Conservation (phyloP, 1,140 invertebrate species). For the Aradophagus sp. region DNA sequence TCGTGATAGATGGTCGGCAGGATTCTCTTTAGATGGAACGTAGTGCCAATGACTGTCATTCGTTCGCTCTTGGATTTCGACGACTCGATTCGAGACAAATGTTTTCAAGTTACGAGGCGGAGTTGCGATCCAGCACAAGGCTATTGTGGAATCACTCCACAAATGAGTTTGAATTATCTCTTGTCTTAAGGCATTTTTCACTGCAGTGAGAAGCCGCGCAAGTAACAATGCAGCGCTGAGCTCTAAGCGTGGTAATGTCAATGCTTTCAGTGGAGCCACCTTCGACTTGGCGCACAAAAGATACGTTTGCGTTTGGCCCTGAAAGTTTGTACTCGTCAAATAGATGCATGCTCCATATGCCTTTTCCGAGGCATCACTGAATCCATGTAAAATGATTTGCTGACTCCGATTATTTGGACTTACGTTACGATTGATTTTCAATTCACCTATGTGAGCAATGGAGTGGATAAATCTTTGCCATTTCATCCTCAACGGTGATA, state of each 20-base stretch:
- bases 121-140: conserved; percentile 29
- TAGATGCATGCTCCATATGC: conserved; percentile 24
- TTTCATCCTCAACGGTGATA: neutral
- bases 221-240: neutral
- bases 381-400: conserved; percentile 8
- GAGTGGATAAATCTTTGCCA: neutral
- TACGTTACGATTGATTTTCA: conserved; percentile 6
- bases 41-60: conserved; percentile 51
- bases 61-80: conserved; percentile 52
- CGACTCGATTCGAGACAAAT: conserved; percentile 32
- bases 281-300: conserved; percentile 5
- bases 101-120: conserved; percentile 24
- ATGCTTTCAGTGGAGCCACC: conserved; percentile 2
- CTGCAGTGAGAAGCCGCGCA: neutral
- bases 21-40: conserved; percentile 58
- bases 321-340: neutral
- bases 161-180: conserved; percentile 4
- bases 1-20: conserved; percentile 54
- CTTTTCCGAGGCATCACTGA: conserved; percentile 18
- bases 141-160: conserved; percentile 22
- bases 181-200: neutral
- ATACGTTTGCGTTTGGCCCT: neutral
- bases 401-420: neutral
- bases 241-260: conserved; percentile 7
- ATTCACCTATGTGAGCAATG: neutral